Evolutionary conservation across 1,140 invertebrate species (phyloP).

Genomic region (Onthophagus taurus): DNA sequence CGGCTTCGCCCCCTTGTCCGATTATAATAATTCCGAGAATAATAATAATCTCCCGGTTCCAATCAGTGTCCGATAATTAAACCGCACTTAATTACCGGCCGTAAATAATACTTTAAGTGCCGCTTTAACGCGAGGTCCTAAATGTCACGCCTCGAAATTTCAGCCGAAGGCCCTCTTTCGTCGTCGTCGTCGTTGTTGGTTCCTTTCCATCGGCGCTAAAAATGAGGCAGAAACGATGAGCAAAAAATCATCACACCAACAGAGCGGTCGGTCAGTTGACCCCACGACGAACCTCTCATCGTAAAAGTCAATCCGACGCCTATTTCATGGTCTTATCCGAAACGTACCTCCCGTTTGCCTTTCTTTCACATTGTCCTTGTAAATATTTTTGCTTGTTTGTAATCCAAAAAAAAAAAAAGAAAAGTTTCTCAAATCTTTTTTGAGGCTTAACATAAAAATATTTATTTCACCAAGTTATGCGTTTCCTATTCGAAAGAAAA

Average conservation of each 20-base stretch:
- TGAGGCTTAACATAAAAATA: too few relatives aligned
- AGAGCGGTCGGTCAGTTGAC: too few relatives aligned
- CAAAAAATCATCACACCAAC: too few relatives aligned
- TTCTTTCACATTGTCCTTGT: background rate
- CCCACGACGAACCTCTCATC: constrained; percentile 20
- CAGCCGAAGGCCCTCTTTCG: constrained; percentile 19
- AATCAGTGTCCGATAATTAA: constrained; percentile 32
- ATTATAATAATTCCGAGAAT: constrained; percentile 15
- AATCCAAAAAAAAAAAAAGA: too few relatives aligned
- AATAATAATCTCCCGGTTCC: constrained; percentile 17
- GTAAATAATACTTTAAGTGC: constrained; percentile 35
- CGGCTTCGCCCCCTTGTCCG: too few relatives aligned
- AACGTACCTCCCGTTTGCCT: constrained; percentile 14
- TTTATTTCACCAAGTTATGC: too few relatives aligned
- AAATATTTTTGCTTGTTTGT: too few relatives aligned
- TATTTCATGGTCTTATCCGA: constrained; percentile 6
- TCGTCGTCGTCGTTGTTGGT: too few relatives aligned
- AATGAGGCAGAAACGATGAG: constrained; percentile 24
- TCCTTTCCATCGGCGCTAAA: too few relatives aligned
- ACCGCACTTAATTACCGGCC: constrained; percentile 30
- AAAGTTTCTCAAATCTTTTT: too few relatives aligned
- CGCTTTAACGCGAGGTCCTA: constrained; percentile 33
- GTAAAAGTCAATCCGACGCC: constrained; percentile 26
- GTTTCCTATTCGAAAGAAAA: too few relatives aligned
- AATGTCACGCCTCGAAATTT: constrained; percentile 32